phyloP scores from a whole-genome alignment of 1,140 invertebrate genomes.

The Scaptomyza hsui region DNA sequence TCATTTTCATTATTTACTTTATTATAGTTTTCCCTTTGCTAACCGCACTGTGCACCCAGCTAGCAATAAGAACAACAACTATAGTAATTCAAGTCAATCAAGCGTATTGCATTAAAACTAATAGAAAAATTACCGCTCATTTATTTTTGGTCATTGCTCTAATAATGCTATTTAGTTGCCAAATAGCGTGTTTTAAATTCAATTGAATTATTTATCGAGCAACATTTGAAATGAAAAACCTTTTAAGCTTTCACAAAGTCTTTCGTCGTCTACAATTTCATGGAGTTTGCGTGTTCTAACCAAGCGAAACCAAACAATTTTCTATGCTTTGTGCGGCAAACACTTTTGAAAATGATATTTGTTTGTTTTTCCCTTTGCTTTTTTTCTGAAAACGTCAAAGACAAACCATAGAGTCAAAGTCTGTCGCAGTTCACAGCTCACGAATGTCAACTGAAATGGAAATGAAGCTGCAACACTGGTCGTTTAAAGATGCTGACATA shows the following conservation, averaged over 20 bases:
- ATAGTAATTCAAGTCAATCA: constrained; percentile 30
- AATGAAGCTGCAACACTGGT: constrained; percentile 6
- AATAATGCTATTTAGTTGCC: constrained; percentile 5
- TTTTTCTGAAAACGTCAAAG: background rate
- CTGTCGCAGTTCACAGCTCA: constrained; percentile 29
- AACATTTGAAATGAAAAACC: no score
- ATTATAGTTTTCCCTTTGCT: constrained; percentile 2
- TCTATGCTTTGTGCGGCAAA: constrained; percentile 23
- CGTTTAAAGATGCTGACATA: constrained; percentile 16
- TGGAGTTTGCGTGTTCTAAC: constrained; percentile 1
- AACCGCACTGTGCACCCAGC: constrained; percentile 28
- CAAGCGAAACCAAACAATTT: constrained; percentile 35
- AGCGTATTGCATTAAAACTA: constrained; percentile 27
- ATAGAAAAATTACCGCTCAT: constrained; percentile 28
- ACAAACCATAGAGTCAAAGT: constrained; percentile 1
- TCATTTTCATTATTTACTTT: constrained; percentile 64
- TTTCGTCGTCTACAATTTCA: constrained; percentile 2
- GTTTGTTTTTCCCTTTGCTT: constrained; percentile 10
- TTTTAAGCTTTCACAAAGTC: no score
- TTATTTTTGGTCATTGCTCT: constrained; percentile 9
- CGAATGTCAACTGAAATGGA: constrained; percentile 16
- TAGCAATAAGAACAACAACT: constrained; percentile 16
- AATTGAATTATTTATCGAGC: constrained; percentile 1
- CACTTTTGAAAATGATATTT: constrained; percentile 32
- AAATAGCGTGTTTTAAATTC: background rate